Base-by-base conservation (phyloP, 37 sponge, comb jelly and placozoan species). In the Spongilla lacustris region DNA sequence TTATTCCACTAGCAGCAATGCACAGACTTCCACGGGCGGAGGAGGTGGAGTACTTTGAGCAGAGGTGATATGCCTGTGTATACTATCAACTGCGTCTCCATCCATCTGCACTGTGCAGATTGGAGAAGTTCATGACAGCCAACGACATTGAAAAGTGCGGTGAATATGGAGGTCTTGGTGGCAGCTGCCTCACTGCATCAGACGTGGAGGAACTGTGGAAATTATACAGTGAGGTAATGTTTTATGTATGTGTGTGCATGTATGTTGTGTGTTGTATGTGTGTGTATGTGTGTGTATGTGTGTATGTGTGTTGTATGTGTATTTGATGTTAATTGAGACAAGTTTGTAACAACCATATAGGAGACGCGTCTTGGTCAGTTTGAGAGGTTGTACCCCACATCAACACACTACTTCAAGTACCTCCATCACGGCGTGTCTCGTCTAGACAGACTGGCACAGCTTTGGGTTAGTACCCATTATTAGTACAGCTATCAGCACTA, bases 1-100 rank as follows among this genome's bases (percentile, higher is more conserved):
- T 96, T 58, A 76, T 96, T 22, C 96, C 96, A 66, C 50, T 96
- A 50, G 92, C 77, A 23, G 77, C 84, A 25, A 84, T 88, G 5
- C 74, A 37, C 27, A 66, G 27, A 25, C 67, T 3, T 32, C n/a
- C 67, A 17, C 36, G 24, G 9, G 3, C 1, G 31, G 36, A 81
- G 10, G 73, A 84, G 0, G 37, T 36, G 27, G 30, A 88, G 21
- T 33, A 13, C 17, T 91, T 94, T 70, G 27, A 68, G 29, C 0
- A 76, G 37, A 81, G 73, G 91, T 91, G 82, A 50, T 30, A 19
- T 41, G 2, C 22, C 1, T 12, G n/a, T n/a, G n/a, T n/a, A n/a
- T n/a, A n/a, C n/a, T n/a, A n/a, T n/a, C n/a, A n/a, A n/a, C 5
- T 68, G 72, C 67, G 17, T 4, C 14, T 17, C 4, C 11, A 4